Conservation (phyloP, 2,888 invertebrate species). For the Crioceris asparagi region DNA sequence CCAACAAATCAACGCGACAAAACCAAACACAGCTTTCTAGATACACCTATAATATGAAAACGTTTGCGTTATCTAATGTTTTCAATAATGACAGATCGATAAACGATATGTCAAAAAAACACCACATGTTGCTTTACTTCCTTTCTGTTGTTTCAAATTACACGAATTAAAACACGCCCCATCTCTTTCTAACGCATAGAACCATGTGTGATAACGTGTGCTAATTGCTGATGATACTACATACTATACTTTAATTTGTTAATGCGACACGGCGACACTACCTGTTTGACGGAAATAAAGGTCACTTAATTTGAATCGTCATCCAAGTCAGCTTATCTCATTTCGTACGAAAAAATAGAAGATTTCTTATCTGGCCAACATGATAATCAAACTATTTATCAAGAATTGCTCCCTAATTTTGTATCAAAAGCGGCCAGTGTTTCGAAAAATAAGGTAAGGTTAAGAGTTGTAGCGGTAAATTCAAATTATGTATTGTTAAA, state of each 20-base stretch:
- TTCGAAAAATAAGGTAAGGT: conserved; percentile 32
- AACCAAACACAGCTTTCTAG: conserved; percentile 11
- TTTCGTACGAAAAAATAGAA: too few relatives aligned
- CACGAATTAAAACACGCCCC: conserved; percentile 11
- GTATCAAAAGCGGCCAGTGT: conserved; percentile 31
- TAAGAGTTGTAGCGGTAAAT: conserved; percentile 15
- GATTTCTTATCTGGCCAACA: too few relatives aligned
- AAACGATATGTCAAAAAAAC: conserved; percentile 22
- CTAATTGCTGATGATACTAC: too few relatives aligned
- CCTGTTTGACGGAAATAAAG: too few relatives aligned
- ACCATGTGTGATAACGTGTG: conserved; percentile 8
- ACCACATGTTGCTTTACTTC: conserved; percentile 31
- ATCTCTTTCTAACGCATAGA: conserved; percentile 8
- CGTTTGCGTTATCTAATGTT: too few relatives aligned
- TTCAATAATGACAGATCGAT: conserved; percentile 29
- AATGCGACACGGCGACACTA: conserved; percentile 15
- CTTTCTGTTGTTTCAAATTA: too few relatives aligned
- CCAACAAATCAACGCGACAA: conserved; percentile 11
- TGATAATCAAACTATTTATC: conserved; percentile 30
- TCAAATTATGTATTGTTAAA: conserved; percentile 10
- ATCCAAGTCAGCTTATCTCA: too few relatives aligned
- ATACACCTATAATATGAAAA: too few relatives aligned
- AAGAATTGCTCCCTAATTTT: conserved; percentile 31
- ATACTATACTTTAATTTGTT: too few relatives aligned
- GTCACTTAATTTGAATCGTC: too few relatives aligned